Evolutionary conservation across 2,888 invertebrate species (phyloP), one percentile per base, ranked within the genome.

Genomic region (Hyposoter dolosus): DNA sequence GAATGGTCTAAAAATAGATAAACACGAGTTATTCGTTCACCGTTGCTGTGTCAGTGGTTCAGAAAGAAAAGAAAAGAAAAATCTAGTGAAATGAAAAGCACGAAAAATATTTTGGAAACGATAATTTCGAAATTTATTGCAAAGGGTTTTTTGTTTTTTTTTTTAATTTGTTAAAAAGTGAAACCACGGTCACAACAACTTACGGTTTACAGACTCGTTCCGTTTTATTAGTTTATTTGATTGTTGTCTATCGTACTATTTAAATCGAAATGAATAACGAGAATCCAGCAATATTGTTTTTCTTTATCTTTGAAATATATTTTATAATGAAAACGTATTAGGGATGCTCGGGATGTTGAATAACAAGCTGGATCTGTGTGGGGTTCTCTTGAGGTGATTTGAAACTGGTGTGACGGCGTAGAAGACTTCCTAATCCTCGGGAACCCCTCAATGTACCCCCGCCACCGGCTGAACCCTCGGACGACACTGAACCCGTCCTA

Each of bases 331-430:
- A 84, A 90, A 87, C 89, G 88, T 90, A 90, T 90, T 93, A 93
- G 90, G 93, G 92, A 90, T 94, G 93, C 90, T 94, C 93, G 91
- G 94, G 94, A 93, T 94, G 94, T 89, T 94, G 94, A 93, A 94
- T 93, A 92, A 94, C 93, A 93, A 93, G 93, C 89, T 94, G 94
- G 92, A 93, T 93, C 91, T 93, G 93, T 91, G 93, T 92, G 89
- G 93, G 92, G 90, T 91, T 94, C 90, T 94, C 94, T 93, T 94
- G 94, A 91, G 94, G 93, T 92, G 94, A 94, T 93, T 94, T 94
- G 94, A 94, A 94, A 94, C 94, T 94, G 93, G 94, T 93, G 92
- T 94, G 94, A 91, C 94, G 94, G 89, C 94, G 94, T 88, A 94
- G 94, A 90, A 94, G 93, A 90, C 93, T 94, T 91, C 94, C 93